Base-by-base conservation (phyloP, 2,113 vertebrate species). In the Onychostruthus taczanowskii region DNA sequence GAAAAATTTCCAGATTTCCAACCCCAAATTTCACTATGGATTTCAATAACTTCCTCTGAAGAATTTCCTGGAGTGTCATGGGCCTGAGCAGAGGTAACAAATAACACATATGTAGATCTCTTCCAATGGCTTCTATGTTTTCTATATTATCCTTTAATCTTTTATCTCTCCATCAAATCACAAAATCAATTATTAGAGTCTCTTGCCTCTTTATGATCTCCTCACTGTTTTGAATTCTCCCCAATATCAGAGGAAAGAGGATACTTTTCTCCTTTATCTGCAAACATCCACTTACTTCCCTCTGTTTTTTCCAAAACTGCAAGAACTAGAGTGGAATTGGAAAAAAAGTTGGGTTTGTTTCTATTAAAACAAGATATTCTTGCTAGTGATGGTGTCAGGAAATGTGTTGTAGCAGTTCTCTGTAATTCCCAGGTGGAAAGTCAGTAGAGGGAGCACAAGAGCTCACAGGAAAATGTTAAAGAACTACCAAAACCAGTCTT, bases 391-490 rank as follows among this genome's bases (percentile, higher is more conserved):
- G 7, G 14, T 27, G 52, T 24, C 2, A 7, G 41, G 37, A 64
- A 84, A 55, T 53, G 41, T 58, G 30, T 22, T 68, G 43, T 16
- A 7, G 9, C n/a, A 66, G 13, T 33, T 50, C 6, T 43, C 44
- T 49, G 63, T 86, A 72, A 49, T 50, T 75, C 44, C 66, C 72
- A 92, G 64, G 74, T 92, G 67, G 56, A 79, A 79, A 95, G 78
- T 79, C 94, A 96, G 92, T 93, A 96, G 96, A 96, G 95, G 96
- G 97, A 96, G 96, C 88, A 94, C 76, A 92, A 95, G 96, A 96
- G 90, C 95, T 78, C 84, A 72, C 4, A 59, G 26, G 72, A 73
- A 69, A 92, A 55, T 11, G 11, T 66, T 47, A 4, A 19, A 83
- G 28, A 59, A 56, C 50, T 68, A n/a, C 27, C 49, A n/a, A 87